These are phyloP conservation scores for Pollenia griseotomentosa DNA, from an alignment of 2,888 invertebrate species.

Conservation along the genomic window DNA sequence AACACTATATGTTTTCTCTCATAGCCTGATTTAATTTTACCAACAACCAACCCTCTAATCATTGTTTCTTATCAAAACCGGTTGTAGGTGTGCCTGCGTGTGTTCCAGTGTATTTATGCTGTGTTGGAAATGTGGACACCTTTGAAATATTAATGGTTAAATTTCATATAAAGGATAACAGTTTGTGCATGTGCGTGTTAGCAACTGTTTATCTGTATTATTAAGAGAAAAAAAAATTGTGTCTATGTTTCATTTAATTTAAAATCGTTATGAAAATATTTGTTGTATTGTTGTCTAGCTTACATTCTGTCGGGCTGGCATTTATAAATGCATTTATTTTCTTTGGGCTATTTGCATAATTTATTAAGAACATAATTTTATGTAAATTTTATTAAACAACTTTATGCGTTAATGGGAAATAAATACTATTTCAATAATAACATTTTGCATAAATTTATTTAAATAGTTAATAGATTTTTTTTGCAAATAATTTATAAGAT, in stretches of 20 bases:
- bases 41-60: conserved; percentile 16
- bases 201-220: background rate
- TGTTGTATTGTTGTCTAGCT: background rate
- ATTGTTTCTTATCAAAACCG: conserved; percentile 16
- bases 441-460: conserved; percentile 4
- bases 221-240: conserved; percentile 6
- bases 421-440: conserved; percentile 18
- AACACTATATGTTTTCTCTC: background rate
- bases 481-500: background rate
- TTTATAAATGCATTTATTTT: conserved; percentile 23
- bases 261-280: conserved; percentile 6
- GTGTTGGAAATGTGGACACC: background rate
- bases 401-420: conserved; percentile 2
- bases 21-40: background rate
- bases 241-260: conserved; percentile 27
- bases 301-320: background rate
- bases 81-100: background rate
- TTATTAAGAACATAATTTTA: conserved; percentile 42
- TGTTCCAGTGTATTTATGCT: background rate
- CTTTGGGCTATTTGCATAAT: conserved; percentile 46
- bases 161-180: conserved; percentile 29
- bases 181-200: background rate
- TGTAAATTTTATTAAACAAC: conserved; percentile 42
- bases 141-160: background rate
- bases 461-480: conserved; percentile 36